These are phyloP conservation scores for Intellagama lesueurii DNA, from an alignment of 2,797 vertebrate genomes.

Conservation along the genomic window DNA sequence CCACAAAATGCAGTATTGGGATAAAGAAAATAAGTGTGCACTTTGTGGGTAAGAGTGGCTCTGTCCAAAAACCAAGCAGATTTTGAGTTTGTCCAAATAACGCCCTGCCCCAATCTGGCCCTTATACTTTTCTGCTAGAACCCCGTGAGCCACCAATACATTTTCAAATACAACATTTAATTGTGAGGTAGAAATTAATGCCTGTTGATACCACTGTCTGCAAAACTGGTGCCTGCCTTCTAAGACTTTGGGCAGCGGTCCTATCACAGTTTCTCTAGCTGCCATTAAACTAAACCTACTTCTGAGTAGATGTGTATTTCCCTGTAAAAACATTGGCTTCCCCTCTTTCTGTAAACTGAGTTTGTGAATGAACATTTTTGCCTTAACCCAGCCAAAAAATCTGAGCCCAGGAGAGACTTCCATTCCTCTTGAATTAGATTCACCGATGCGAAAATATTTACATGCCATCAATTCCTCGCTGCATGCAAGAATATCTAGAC, in stretches of 20 bases:
- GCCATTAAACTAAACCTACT: background rate
- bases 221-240: background rate
- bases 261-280: background rate
- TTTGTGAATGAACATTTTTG: too few relatives aligned
- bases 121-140: too few relatives aligned
- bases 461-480: background rate
- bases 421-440: background rate
- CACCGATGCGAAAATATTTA: background rate
- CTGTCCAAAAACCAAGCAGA: too few relatives aligned
- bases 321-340: background rate
- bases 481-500: background rate
- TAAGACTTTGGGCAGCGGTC: background rate
- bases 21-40: too few relatives aligned
- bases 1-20: too few relatives aligned
- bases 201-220: too few relatives aligned
- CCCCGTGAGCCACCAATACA: too few relatives aligned
- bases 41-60: too few relatives aligned
- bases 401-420: background rate
- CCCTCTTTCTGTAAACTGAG: background rate
- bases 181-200: too few relatives aligned
- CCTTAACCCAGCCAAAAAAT: background rate
- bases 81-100: too few relatives aligned
- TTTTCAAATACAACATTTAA: too few relatives aligned
- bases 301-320: background rate
- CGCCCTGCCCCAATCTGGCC: too few relatives aligned